Conservation (phyloP, 1,140 invertebrate genomes). For the Sarcophaga bullata region DNA sequence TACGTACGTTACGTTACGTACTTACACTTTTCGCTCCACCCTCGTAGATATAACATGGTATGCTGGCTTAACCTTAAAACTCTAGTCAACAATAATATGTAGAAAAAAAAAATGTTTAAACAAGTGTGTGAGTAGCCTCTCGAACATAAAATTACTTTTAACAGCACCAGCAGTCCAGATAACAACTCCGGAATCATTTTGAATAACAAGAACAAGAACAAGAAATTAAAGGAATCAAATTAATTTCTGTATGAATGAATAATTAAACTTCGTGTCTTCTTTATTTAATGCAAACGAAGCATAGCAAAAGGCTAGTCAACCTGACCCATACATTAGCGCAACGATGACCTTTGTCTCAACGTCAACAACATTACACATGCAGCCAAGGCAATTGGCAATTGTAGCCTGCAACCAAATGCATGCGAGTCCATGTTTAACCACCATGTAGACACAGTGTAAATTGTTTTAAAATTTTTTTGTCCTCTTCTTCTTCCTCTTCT, state of each 20-base stretch:
- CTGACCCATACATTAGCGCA: not conserved
- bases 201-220: not conserved
- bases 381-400: not conserved
- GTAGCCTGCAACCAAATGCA: not conserved
- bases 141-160: slow-evolving; percentile 15
- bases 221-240: not conserved
- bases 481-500: not conserved
- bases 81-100: too few species aligned
- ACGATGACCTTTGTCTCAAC: not conserved
- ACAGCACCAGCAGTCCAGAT: not conserved
- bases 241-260: slow-evolving; percentile 11
- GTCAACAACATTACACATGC: too few species aligned
- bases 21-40: too few species aligned
- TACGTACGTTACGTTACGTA: too few species aligned
- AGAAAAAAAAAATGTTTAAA: too few species aligned
- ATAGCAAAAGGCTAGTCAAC: not conserved
- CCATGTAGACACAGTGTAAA: slow-evolving; percentile 31
- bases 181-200: not conserved
- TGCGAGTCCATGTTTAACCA: slow-evolving; percentile 19
- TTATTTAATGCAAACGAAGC: not conserved
- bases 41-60: too few species aligned
- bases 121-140: too few species aligned
- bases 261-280: not conserved
- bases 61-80: too few species aligned
- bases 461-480: slow-evolving; percentile 11